These are phyloP conservation scores for Eupeodes latifasciatus DNA, from an alignment of 2,888 invertebrate genomes.

Conservation along the genomic window DNA sequence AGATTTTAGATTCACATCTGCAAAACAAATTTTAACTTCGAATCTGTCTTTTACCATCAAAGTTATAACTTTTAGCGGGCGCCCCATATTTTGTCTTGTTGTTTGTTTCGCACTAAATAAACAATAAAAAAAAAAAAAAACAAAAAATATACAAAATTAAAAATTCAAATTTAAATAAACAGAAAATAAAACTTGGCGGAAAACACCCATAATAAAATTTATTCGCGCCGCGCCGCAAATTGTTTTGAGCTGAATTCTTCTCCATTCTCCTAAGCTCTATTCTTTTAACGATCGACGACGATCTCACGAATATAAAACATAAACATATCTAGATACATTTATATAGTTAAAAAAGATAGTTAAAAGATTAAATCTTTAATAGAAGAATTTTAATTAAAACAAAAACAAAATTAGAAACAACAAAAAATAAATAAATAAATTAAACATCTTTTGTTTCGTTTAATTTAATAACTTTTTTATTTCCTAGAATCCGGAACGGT, in stretches of 20 bases:
- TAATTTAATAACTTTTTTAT: slow-evolving; percentile 62
- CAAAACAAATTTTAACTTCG: slow-evolving; percentile 43
- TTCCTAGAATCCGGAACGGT: slow-evolving; percentile 25
- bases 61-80: slow-evolving; percentile 1
- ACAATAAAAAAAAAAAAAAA: slow-evolving; percentile 39
- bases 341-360: slow-evolving; percentile 12
- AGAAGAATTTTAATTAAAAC: slow-evolving; percentile 51
- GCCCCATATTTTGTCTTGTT: slow-evolving; percentile 18
- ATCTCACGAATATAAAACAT: slow-evolving; percentile 30
- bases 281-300: slow-evolving; percentile 57
- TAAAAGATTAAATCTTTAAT: slow-evolving; percentile 25
- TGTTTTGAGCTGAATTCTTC: slow-evolving; percentile 37
- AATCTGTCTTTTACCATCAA: not conserved
- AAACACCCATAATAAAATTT: slow-evolving; percentile 67
- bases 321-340: too few species aligned
- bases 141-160: not conserved
- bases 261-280: slow-evolving; percentile 7
- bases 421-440: slow-evolving; percentile 32
- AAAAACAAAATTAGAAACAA: slow-evolving; percentile 2
- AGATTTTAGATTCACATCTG: slow-evolving; percentile 46
- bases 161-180: slow-evolving; percentile 60
- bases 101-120: slow-evolving; percentile 50
- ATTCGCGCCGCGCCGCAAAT: slow-evolving; percentile 64
- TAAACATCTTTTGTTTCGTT: slow-evolving; percentile 35
- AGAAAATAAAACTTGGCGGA: slow-evolving; percentile 69